These are phyloP conservation scores for Drosophila ogumai DNA, from an alignment of 1,140 invertebrate species.

Conservation along the genomic window DNA sequence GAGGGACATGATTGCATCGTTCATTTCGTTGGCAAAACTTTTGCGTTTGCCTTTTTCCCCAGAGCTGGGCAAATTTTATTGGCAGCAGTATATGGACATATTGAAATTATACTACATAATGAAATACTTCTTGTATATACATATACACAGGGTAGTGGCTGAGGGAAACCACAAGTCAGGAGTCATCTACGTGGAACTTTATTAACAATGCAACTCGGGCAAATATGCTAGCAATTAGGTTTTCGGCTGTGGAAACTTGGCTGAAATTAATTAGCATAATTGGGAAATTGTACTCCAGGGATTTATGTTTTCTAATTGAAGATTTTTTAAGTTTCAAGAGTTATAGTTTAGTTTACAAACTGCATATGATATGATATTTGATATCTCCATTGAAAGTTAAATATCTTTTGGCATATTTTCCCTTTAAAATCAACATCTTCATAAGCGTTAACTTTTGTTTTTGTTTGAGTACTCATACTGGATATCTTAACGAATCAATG, in stretches of 20 bases:
- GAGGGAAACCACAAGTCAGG: constrained; percentile 14
- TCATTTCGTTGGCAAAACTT: constrained; percentile 64
- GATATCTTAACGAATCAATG: constrained; percentile 34
- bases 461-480: constrained; percentile 1
- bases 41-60: constrained; percentile 45
- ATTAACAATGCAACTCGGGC: constrained; percentile 37
- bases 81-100: constrained; percentile 66
- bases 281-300: constrained; percentile 2
- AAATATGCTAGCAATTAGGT: constrained; percentile 26
- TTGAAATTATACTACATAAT: constrained; percentile 60
- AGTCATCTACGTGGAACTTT: constrained; percentile 28
- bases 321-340: background rate
- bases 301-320: constrained; percentile 10
- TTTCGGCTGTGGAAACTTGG: constrained; percentile 30
- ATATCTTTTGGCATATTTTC: background rate
- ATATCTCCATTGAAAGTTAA: background rate
- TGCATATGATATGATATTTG: too few relatives aligned
- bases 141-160: background rate
- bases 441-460: background rate
- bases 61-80: constrained; percentile 62
- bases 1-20: constrained; percentile 49
- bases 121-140: constrained; percentile 8
- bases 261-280: constrained; percentile 38
- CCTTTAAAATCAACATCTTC: background rate
- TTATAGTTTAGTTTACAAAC: background rate